Evolutionary conservation across 2,888 invertebrate species (phyloP).

Genomic region (Lymantria dispar): DNA sequence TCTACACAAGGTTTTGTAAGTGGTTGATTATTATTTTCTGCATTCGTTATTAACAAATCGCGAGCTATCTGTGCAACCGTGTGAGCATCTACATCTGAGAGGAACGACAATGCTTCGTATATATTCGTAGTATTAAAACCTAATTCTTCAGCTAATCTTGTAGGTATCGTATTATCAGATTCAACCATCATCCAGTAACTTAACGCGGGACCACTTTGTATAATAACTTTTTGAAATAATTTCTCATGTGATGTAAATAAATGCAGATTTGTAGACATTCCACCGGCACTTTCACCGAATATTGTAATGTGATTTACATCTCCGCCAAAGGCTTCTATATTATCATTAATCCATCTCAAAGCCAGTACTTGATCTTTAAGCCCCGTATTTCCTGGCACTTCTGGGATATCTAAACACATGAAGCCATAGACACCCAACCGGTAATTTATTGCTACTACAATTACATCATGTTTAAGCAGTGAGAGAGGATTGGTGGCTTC

Average conservation of each 20-base stretch:
- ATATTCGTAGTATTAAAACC: slow-evolving; percentile 7
- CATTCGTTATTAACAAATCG: slow-evolving; percentile 1
- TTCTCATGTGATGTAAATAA: slow-evolving; percentile 13
- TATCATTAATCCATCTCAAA: slow-evolving; percentile 42
- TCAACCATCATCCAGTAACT: neutral
- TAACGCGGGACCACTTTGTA: slow-evolving; percentile 17
- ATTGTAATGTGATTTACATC: slow-evolving; percentile 29
- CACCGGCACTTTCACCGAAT: slow-evolving; percentile 42
- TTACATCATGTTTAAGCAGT: slow-evolving; percentile 13
- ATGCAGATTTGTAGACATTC: slow-evolving; percentile 21
- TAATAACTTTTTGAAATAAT: slow-evolving; percentile 16
- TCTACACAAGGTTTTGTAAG: slow-evolving; percentile 13
- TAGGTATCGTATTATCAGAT: slow-evolving; percentile 5
- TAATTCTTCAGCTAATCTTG: slow-evolving; percentile 12
- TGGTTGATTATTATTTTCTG: neutral
- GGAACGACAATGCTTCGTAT: slow-evolving; percentile 9
- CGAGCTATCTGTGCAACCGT: slow-evolving; percentile 1
- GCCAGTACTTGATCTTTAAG: slow-evolving; percentile 43
- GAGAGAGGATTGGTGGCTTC: neutral
- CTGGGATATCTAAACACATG: slow-evolving; percentile 28
- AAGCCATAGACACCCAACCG: slow-evolving; percentile 37
- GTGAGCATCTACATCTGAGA: slow-evolving; percentile 4
- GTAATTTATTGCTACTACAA: slow-evolving; percentile 17
- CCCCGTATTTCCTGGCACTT: slow-evolving; percentile 47
- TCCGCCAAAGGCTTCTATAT: slow-evolving; percentile 45